A percentile compares a stretch with the other conserved stretches of the same genome.
Conservation (phyloP, 2,797 vertebrate genomes). For the Scarus forsteni region DNA sequence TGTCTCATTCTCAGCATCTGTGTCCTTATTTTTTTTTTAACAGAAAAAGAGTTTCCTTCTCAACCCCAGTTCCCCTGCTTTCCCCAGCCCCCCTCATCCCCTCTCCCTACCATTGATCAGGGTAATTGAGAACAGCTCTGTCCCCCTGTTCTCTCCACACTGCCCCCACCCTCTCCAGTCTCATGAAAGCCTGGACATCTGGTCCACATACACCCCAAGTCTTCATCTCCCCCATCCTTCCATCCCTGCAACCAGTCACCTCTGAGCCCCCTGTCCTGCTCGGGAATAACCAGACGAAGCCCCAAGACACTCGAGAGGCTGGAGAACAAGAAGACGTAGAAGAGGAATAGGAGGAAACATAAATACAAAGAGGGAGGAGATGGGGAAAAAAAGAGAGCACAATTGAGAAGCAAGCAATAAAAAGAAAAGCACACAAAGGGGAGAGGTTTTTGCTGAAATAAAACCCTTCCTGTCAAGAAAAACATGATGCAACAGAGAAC, state of each 20-base stretch:
- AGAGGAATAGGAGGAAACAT: conserved; percentile 19
- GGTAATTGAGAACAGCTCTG: conserved; percentile 92
- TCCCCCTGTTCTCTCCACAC: conserved; percentile 51
- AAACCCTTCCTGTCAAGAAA: conserved; percentile 10
- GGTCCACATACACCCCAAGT: conserved; percentile 87
- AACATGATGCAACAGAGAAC: conserved; percentile 3
- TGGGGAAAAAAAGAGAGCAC: conserved; percentile 1
- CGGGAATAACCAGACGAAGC: conserved; percentile 69
- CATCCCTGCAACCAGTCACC: conserved; percentile 48
- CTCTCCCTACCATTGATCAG: conserved; percentile 77
- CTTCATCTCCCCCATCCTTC: conserved; percentile 48
- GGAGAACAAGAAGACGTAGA: conserved; percentile 38
- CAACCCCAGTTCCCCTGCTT: conserved; percentile 8
- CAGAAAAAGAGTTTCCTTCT: conserved; percentile 31
- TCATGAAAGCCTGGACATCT: conserved; percentile 88
- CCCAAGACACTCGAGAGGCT: conserved; percentile 67
- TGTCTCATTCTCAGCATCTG: conserved; percentile 35
- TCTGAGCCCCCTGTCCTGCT: conserved; percentile 66
- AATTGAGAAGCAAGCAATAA: not conserved
- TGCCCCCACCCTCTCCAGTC: conserved; percentile 44
- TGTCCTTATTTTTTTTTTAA: conserved; percentile 35
- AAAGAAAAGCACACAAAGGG: conserved; percentile 17
- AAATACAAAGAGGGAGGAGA: conserved; percentile 8
- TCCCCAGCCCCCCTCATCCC: conserved; percentile 18
- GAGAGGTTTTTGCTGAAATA: not conserved